Conservation (phyloP, 2,888 invertebrate species). For the Mimas tiliae region DNA sequence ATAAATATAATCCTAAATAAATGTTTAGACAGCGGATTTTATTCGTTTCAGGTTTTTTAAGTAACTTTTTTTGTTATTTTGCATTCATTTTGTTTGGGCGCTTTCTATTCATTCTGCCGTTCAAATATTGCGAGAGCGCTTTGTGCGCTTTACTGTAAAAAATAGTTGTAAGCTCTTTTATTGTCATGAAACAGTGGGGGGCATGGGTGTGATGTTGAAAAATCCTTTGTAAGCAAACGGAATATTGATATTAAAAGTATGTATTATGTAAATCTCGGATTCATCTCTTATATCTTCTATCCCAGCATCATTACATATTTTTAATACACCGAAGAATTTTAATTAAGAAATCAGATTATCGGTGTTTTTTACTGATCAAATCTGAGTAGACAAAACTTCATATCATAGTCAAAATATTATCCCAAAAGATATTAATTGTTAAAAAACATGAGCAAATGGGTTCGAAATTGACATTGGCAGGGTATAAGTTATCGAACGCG, state of each 20-base stretch:
- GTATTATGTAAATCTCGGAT: neutral
- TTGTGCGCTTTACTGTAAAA: conserved; percentile 14
- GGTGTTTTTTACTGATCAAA: too few species aligned
- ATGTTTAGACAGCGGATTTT: neutral
- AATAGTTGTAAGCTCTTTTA: conserved; percentile 1
- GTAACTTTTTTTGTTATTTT: neutral
- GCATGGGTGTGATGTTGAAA: neutral
- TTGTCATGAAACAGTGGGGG: neutral
- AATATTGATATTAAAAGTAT: neutral
- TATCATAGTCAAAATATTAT: too few species aligned
- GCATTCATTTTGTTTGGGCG: conserved; percentile 11
- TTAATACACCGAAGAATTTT: too few species aligned
- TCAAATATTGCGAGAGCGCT: conserved; percentile 12
- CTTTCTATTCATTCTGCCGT: conserved; percentile 4
- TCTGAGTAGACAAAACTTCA: too few species aligned
- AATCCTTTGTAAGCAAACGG: neutral
- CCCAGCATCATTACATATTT: too few species aligned
- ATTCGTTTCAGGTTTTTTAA: neutral
- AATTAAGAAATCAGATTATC: too few species aligned
- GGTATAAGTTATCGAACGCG: too few species aligned
- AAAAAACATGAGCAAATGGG: too few species aligned
- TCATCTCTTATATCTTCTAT: too few species aligned
- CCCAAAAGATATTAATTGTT: too few species aligned
- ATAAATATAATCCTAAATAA: conserved; percentile 11
- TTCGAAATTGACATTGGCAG: too few species aligned